Evolutionary conservation across 2,113 vertebrate species (phyloP), one percentile per base, ranked within the genome.

Genomic region (Chamaetylas fuelleborni): DNA sequence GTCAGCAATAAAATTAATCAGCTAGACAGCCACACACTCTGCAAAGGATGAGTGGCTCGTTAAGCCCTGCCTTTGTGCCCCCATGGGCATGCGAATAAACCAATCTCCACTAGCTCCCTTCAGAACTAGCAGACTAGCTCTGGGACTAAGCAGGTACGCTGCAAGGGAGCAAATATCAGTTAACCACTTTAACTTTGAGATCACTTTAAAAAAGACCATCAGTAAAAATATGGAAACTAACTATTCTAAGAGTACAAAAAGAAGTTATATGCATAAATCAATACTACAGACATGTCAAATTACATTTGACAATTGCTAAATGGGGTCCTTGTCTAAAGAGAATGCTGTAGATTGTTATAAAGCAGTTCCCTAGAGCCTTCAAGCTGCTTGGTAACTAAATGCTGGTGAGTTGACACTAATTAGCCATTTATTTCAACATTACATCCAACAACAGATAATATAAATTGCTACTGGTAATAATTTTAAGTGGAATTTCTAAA

Each of bases 301-400:
- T 96, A 93, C n/a, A 85, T 94, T 53, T 78, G 87, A 96, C 92
- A 95, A 89, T 66, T 93, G 86, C 86, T 94, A 96, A 97, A 97
- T 84, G 56, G 84, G 72, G 85, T 92, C 74, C 73, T 93, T 91
- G 66, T 95, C 83, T 95, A 87, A 95, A 94, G 73, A 85, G 54
- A 79, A 56, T 77, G 81, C 57, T 80, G 45, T 71, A 91, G 86
- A 96, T 86, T 81, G 45, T 78, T 93, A 92, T 74, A 90, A 96
- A 97, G 76, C 81, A 78, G 65, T 84, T 97, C 93, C 90, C 86
- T 94, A 64, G 94, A 95, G 89, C 79, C 95, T 96, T 66, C 73
- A 95, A 92, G 78, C 76, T 80, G 69, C n/a, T 88, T 88, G 83
- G 86, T 95, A 95, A 96, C 93, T 94, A 94, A 96, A 92, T 80